These are phyloP conservation scores for human DNA, from an alignment of 2,113 vertebrate genomes.

Conservation along the genomic window GRCh38 chr9:96650001-96650500, in stretches of 20 bases:
- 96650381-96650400: not conserved
- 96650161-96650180: not conserved
- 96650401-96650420: not conserved
- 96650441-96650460: not conserved
- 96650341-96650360: slow-evolving; percentile 14
- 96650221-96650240: not conserved
- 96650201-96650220: not conserved
- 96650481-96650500: not conserved
- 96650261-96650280: not conserved
- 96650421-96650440: not conserved
- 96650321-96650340: not conserved
- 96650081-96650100: not conserved
- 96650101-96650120: not conserved
- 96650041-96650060: not conserved
- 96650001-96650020: not conserved
- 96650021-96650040: not conserved
- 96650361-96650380: not conserved
- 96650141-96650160: not conserved
- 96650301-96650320: not conserved
- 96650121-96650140: not conserved
- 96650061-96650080: not conserved
- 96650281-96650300: not conserved
- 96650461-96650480: not conserved
- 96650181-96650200: not conserved
- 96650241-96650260: not conserved